A percentile compares a stretch with the other conserved stretches of the same genome.
These are phyloP conservation scores for Schizothorax lantsangensis DNA, from an alignment of 2,797 vertebrate genomes.

Conservation along the genomic window DNA sequence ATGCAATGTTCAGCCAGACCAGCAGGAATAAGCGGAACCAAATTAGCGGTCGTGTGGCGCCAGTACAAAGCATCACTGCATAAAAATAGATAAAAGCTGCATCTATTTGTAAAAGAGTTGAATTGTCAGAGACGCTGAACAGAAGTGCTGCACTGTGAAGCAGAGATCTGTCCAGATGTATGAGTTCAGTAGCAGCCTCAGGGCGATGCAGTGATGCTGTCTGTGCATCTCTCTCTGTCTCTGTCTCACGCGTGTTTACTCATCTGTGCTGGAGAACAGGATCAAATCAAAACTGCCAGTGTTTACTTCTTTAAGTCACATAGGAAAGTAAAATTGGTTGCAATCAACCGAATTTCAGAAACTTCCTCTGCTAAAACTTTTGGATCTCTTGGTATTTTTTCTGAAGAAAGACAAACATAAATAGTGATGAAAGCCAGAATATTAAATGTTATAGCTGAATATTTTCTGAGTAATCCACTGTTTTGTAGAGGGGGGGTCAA, in stretches of 20 bases:
- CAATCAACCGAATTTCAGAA: background rate
- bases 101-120: background rate
- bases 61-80: background rate
- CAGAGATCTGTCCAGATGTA: slow-evolving; percentile 17
- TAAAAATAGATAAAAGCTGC: background rate
- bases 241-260: background rate
- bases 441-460: background rate
- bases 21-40: background rate
- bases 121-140: background rate
- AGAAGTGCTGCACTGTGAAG: slow-evolving; percentile 38
- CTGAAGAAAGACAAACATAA: background rate
- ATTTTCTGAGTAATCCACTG: too few species aligned
- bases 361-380: background rate
- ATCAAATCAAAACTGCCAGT: slow-evolving; percentile 1
- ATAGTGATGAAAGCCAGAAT: background rate
- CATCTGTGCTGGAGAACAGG: background rate
- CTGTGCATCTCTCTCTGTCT: background rate
- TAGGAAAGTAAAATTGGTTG: background rate
- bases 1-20: background rate
- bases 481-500: background rate
- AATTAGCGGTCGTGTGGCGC: background rate
- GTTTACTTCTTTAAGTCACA: background rate
- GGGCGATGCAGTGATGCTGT: background rate
- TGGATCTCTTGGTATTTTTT: background rate
- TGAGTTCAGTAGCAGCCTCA: slow-evolving; percentile 18